Percentiles rank a stretch among this genome's conserved stretches.
These are phyloP conservation scores for Monopis laevigella DNA, from an alignment of 2,888 invertebrate species.

Conservation along the genomic window DNA sequence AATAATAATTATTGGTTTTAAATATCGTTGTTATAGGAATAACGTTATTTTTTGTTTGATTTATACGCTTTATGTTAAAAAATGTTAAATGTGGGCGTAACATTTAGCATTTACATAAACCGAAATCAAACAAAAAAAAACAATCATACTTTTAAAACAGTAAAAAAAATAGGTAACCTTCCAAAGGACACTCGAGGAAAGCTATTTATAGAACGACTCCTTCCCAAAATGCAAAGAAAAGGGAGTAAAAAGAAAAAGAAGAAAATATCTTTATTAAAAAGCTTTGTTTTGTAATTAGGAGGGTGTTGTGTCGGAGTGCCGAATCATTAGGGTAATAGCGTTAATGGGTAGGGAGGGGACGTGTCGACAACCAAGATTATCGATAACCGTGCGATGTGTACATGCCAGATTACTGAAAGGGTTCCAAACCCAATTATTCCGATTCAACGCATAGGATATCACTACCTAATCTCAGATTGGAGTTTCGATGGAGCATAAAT, in stretches of 20 bases:
- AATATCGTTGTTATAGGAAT: no score
- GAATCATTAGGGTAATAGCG: conserved; percentile 57
- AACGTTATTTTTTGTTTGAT: no score
- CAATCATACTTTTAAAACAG: not conserved
- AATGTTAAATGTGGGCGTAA: no score
- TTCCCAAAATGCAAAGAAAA: not conserved
- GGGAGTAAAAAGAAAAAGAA: conserved; percentile 1
- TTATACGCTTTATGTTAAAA: no score
- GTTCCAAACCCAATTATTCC: no score
- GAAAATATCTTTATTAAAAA: conserved; percentile 25
- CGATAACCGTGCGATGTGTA: conserved; percentile 15
- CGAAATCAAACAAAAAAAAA: not conserved
- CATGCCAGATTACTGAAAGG: no score
- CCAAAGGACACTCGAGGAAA: not conserved
- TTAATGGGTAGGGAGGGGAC: conserved; percentile 38
- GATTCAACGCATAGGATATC: no score
- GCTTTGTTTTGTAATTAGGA: conserved; percentile 58
- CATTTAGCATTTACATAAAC: not conserved
- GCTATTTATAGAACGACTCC: not conserved
- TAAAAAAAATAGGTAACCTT: not conserved
- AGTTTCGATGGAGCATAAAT: no score
- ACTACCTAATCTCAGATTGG: no score
- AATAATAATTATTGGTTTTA: no score
- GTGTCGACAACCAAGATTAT: conserved; percentile 12
- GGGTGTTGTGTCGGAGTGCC: conserved; percentile 30